Base-by-base conservation (phyloP, 2,888 invertebrate species). In the Zeuzera pyrina region DNA sequence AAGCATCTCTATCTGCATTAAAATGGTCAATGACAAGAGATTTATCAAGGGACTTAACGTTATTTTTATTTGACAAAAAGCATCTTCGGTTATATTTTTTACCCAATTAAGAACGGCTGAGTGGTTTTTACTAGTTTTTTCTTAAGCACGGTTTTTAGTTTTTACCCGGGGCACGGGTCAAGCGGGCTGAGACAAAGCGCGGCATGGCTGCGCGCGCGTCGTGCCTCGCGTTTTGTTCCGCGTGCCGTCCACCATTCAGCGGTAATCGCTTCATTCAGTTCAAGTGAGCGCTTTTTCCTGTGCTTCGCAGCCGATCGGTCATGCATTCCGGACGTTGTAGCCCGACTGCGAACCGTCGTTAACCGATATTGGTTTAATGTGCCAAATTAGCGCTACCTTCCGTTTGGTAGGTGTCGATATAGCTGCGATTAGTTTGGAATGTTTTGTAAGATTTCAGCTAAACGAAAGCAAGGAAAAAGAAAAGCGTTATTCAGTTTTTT, bases 221-320 rank as follows among this genome's bases (percentile, higher is more conserved):
- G 72, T 73, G 73, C 57, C 47, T 40, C 43, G 48, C 59, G 53
- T 56, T 74, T 78, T 67, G 81, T 83, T 79, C 73, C 69, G 70
- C 68, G 68, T 83, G 77, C 83, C 79, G 65, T 52, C 47, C 47
- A 40, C 69, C 62, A 78, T 78, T 78, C 69, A 78, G 73, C 74
- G 69, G 68, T 78, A 83, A 83, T 81, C 79, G 79, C 81, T 83
- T 79, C 76, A 83, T 81, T 79, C 77, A 77, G 59, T 63, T 42
- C 55, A 52, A 61, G 49, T 60, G 61, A 64, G 58, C 62, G 70
- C 74, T 76, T 77, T 76, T 79, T 77, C 72, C 61, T 19, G 5
- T 19, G 8, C 51, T 54, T 49, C 58, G 57, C 57, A 50, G 53
- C 57, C 43, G 66, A 79, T 81, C 74, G 70, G 78, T 79, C 81